Conservation (phyloP, 1,140 invertebrate genomes). For the Geopemphigus sp. region DNA sequence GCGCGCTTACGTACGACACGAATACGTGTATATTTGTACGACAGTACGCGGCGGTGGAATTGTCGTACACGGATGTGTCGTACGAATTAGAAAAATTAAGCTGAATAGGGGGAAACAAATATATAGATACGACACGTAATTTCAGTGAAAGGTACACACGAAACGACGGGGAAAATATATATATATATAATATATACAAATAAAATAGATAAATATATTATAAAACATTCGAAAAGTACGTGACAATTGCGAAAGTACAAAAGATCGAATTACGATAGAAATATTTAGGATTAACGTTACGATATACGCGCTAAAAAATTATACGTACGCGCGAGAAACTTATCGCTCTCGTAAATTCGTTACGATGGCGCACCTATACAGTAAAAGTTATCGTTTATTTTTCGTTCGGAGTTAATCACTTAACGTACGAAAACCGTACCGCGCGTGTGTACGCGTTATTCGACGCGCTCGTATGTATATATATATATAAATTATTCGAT, state of each 20-base stretch:
- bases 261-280: conserved; percentile 32
- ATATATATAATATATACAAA: conserved; percentile 19
- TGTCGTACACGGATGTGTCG: no score
- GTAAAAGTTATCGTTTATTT: background rate
- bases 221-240: conserved; percentile 19
- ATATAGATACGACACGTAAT: conserved; percentile 11
- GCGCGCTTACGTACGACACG: no score
- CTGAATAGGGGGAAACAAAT: no score
- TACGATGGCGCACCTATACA: background rate
- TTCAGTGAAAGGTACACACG: conserved; percentile 3
- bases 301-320: background rate
- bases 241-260: conserved; percentile 27
- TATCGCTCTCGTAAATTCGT: conserved; percentile 12
- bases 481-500: background rate
- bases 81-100: no score
- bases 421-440: background rate
- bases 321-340: background rate
- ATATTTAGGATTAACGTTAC: conserved; percentile 31
- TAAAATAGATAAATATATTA: conserved; percentile 22
- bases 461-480: background rate
- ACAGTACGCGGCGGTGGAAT: no score
- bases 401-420: background rate
- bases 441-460: no score
- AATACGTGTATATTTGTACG: no score
- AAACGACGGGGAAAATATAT: background rate